Percentiles rank a stretch among this genome's conserved stretches.
phyloP scores from a whole-genome alignment of 2,797 vertebrate genomes.

The Lates japonicus region DNA sequence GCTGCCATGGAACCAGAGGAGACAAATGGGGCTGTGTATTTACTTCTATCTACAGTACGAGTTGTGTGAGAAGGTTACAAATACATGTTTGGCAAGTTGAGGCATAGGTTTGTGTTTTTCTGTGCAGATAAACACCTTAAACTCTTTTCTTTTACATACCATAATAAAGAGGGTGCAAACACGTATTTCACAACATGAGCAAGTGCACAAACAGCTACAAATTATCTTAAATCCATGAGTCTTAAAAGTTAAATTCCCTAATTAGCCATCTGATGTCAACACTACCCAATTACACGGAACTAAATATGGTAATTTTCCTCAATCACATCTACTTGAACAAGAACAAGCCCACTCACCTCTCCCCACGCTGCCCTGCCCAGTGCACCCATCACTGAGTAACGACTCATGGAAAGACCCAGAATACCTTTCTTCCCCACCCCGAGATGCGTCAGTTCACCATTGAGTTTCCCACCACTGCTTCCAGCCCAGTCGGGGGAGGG shows the following conservation, averaged over 20 bases:
- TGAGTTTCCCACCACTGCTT: slow-evolving; percentile 39
- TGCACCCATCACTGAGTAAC: slow-evolving; percentile 73
- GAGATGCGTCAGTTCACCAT: slow-evolving; percentile 42
- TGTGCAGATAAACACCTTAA: slow-evolving; percentile 4
- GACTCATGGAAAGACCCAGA: slow-evolving; percentile 58
- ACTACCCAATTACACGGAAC: slow-evolving; percentile 48
- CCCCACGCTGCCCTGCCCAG: slow-evolving; percentile 31
- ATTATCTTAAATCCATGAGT: slow-evolving; percentile 10
- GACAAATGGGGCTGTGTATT: slow-evolving; percentile 63
- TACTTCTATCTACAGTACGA: slow-evolving; percentile 50
- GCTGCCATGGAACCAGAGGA: slow-evolving; percentile 76
- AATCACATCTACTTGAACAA: slow-evolving; percentile 62
- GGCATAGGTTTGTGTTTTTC: slow-evolving; percentile 20
- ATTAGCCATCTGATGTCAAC: slow-evolving; percentile 39
- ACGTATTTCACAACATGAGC: slow-evolving; percentile 2
- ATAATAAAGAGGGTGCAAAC: background rate
- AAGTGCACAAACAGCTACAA: slow-evolving; percentile 1
- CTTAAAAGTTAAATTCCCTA: slow-evolving; percentile 28
- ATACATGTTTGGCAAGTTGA: slow-evolving; percentile 35
- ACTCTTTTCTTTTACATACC: background rate
- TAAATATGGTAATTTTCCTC: slow-evolving; percentile 67
- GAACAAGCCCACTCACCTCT: slow-evolving; percentile 36
- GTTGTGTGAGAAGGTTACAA: slow-evolving; percentile 54
- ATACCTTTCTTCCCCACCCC: slow-evolving; percentile 37
- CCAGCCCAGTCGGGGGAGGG: slow-evolving; percentile 13